phyloP scores from a whole-genome alignment of 2,888 invertebrate genomes.

The Meandrusa payeni region DNA sequence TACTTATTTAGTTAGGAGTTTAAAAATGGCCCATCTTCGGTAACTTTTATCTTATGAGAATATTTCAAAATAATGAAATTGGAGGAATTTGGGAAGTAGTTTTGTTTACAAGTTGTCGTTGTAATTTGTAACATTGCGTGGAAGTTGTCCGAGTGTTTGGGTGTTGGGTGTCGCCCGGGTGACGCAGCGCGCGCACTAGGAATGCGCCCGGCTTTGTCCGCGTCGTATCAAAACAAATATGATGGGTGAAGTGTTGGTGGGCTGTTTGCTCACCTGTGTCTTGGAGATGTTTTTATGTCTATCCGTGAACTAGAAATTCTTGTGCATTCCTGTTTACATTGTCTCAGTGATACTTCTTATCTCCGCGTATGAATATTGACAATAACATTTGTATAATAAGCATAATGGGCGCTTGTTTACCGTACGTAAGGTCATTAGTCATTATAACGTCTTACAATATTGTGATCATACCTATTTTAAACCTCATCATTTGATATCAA shows the following conservation, averaged over 20 bases:
- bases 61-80: too few relatives aligned
- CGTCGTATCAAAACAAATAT: constrained; percentile 39
- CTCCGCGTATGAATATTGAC: background rate
- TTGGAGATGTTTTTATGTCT: background rate
- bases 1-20: too few relatives aligned
- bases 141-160: constrained; percentile 27
- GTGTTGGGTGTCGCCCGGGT: constrained; percentile 31
- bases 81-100: too few relatives aligned
- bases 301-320: background rate
- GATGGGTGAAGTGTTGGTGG: constrained; percentile 30
- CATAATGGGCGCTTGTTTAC: background rate
- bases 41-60: too few relatives aligned
- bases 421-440: background rate
- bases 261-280: constrained; percentile 27
- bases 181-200: constrained; percentile 33
- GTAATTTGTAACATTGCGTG: background rate
- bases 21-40: too few relatives aligned
- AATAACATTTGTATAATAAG: constrained; percentile 7
- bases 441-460: too few relatives aligned
- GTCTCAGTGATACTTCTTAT: constrained; percentile 4
- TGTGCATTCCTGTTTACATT: constrained; percentile 4
- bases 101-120: background rate
- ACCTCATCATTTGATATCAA: too few relatives aligned
- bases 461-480: too few relatives aligned
- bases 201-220: constrained; percentile 41